Conservation (phyloP, 2,797 vertebrate species). For the Miichthys miiuy region DNA sequence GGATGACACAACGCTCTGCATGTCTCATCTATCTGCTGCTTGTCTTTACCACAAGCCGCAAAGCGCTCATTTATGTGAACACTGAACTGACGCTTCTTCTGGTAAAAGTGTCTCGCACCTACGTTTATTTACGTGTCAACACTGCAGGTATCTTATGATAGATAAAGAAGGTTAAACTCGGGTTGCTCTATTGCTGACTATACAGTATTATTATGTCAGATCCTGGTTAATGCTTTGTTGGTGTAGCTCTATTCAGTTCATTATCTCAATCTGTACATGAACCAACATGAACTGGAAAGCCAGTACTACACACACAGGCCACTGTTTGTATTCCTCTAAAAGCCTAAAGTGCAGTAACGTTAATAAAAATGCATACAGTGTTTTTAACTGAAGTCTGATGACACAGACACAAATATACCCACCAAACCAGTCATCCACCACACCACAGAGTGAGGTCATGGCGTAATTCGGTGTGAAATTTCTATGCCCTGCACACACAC, state of each 20-base stretch:
- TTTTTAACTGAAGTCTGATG: slow-evolving; percentile 33
- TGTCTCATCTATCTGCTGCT: slow-evolving; percentile 27
- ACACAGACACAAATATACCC: slow-evolving; percentile 32
- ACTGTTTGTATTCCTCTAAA: background rate
- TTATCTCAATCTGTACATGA: background rate
- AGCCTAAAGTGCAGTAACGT: background rate
- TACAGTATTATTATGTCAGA: background rate
- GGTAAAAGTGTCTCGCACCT: slow-evolving; percentile 39
- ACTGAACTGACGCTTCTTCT: slow-evolving; percentile 32
- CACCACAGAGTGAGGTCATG: slow-evolving; percentile 57
- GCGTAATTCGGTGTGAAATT: slow-evolving; percentile 35
- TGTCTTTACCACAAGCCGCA: slow-evolving; percentile 45
- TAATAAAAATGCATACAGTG: background rate
- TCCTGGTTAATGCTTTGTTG: background rate
- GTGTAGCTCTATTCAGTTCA: background rate
- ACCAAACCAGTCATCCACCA: background rate
- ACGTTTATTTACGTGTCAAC: slow-evolving; percentile 14
- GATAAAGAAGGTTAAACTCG: background rate
- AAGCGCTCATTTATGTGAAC: background rate
- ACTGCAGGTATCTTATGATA: background rate
- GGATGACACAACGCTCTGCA: slow-evolving; percentile 53
- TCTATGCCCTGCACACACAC: slow-evolving; percentile 11
- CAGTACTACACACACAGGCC: background rate
- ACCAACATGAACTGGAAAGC: background rate
- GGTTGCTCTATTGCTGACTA: background rate